Evolutionary conservation across 2,888 invertebrate genomes (phyloP).

Genomic region (Muschampia plurimacula): DNA sequence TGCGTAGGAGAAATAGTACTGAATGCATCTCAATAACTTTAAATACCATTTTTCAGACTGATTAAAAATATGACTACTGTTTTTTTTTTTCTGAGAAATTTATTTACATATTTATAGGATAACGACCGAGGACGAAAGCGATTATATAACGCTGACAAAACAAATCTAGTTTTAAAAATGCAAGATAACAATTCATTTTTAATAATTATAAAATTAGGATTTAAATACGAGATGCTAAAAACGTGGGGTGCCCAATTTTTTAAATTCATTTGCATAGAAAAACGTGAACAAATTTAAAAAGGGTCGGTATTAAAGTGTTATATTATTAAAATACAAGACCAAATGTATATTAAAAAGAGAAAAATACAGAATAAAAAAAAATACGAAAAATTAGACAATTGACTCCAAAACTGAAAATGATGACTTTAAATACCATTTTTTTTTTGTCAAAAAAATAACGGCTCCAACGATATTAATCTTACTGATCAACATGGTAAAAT

Average conservation of each 20-base stretch:
- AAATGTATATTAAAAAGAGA: background rate
- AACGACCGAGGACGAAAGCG: slow-evolving; percentile 15
- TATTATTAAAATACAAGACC: background rate
- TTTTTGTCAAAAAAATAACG: background rate
- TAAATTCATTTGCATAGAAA: slow-evolving; percentile 2
- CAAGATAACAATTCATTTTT: slow-evolving; percentile 6
- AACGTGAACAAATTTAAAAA: background rate
- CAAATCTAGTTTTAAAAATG: slow-evolving; percentile 1
- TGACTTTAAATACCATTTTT: background rate
- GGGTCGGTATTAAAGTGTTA: background rate
- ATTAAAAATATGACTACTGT: no score
- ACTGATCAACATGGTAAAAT: background rate
- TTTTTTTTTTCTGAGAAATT: background rate
- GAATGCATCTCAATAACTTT: background rate
- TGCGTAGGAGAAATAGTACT: background rate
- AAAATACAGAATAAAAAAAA: background rate
- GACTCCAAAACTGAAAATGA: background rate
- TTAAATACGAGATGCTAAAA: background rate
- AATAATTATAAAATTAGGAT: slow-evolving; percentile 2
- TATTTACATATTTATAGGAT: background rate
- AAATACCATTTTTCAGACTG: background rate
- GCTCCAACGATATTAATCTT: background rate
- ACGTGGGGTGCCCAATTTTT: slow-evolving; percentile 17
- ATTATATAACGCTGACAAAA: slow-evolving; percentile 29
- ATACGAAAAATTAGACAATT: background rate